Conservation (phyloP, 1,140 invertebrate species). For the Metopolophium dirhodum region DNA sequence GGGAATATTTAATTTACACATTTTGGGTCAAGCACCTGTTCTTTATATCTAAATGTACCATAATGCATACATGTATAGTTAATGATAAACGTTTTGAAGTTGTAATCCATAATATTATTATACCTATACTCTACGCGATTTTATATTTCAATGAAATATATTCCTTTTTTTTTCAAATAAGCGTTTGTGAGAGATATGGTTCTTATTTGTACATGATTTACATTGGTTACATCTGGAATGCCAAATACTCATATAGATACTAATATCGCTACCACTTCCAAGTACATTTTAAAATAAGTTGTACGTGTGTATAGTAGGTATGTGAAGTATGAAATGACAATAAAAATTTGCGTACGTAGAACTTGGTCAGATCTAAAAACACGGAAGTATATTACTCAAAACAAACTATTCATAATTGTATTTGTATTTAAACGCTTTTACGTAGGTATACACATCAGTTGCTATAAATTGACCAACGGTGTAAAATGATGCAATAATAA, state of each 20-base stretch:
- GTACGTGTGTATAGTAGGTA: neutral
- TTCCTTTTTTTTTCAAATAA: neutral
- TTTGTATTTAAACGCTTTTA: neutral
- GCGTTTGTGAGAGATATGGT: neutral
- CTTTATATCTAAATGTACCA: neutral
- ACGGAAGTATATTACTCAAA: conserved; percentile 3
- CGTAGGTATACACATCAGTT: neutral
- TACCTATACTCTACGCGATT: neutral
- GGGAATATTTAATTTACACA: neutral
- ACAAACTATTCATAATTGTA: neutral
- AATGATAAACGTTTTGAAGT: neutral
- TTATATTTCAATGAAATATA: neutral
- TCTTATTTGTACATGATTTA: neutral
- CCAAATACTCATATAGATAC: neutral
- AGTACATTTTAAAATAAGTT: neutral
- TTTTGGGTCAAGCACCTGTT: neutral
- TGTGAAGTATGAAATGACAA: neutral
- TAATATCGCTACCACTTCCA: neutral
- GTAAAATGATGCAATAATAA: neutral
- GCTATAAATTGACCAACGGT: neutral
- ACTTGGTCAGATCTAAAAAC: conserved; percentile 7
- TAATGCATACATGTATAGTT: neutral
- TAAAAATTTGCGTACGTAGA: neutral
- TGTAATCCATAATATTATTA: neutral
- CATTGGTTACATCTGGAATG: too few species aligned